Percentiles rank a stretch among this genome's conserved stretches.
Conservation (phyloP, 2,113 vertebrate genomes). For the Nestor notabilis region DNA sequence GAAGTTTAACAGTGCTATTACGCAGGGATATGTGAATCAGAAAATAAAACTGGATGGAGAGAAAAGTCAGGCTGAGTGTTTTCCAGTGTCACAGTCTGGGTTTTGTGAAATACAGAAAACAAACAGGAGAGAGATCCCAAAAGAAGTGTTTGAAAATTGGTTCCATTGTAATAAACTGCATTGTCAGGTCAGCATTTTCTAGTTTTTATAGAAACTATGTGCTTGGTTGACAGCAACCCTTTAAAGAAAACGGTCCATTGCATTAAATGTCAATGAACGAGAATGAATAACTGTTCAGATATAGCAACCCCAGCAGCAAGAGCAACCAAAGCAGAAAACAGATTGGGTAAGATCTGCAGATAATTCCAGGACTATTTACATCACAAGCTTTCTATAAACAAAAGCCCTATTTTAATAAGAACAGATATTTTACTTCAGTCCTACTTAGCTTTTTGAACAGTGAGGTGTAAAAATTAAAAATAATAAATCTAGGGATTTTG, state of each 20-base stretch:
- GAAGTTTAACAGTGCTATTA: neutral
- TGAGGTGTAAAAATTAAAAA: neutral
- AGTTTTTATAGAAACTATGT: neutral
- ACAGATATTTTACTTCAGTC: neutral
- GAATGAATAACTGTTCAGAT: slow-evolving; percentile 4
- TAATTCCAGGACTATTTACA: neutral
- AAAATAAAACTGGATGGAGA: neutral
- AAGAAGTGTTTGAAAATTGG: neutral
- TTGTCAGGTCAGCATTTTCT: neutral
- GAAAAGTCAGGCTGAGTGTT: neutral
- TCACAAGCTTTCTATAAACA: neutral
- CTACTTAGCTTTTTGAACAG: neutral
- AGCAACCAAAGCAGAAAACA: slow-evolving; percentile 6
- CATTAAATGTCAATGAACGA: slow-evolving; percentile 10
- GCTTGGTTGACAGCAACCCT: neutral
- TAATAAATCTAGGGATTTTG: neutral
- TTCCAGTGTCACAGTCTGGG: neutral
- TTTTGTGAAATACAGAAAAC: slow-evolving; percentile 1
- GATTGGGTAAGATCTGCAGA: neutral
- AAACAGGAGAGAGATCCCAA: neutral
- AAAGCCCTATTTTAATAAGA: neutral
- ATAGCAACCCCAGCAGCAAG: slow-evolving; percentile 24
- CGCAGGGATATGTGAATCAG: neutral
- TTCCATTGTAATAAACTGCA: neutral
- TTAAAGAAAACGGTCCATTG: neutral